Evolutionary conservation across 2,797 vertebrate genomes (phyloP).

Genomic region (Sebastes melanostomus): DNA sequence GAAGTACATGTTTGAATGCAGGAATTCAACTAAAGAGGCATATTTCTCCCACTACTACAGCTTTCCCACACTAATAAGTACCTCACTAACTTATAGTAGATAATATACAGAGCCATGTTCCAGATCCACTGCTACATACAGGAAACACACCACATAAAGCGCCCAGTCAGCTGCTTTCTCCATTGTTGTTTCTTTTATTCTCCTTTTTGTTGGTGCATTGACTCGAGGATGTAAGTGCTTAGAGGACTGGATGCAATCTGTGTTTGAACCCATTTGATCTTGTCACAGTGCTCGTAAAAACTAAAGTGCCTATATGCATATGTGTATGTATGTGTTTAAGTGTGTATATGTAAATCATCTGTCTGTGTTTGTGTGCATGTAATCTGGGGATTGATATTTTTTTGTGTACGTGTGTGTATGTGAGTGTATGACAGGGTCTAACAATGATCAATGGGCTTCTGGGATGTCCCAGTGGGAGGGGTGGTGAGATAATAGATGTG

Average conservation of each 20-base stretch:
- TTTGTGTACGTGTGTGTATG: conserved; percentile 41
- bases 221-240: conserved; percentile 67
- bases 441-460: conserved; percentile 81
- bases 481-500: conserved; percentile 83
- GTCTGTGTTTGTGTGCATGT: conserved; percentile 68
- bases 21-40: neutral
- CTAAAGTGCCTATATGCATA: conserved; percentile 80
- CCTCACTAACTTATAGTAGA: neutral
- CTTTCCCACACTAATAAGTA: conserved; percentile 3
- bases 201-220: conserved; percentile 34
- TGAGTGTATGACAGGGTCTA: conserved; percentile 69
- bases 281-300: conserved; percentile 77
- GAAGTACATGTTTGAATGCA: neutral
- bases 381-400: conserved; percentile 72
- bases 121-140: conserved; percentile 6
- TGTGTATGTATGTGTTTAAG: conserved; percentile 74
- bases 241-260: conserved; percentile 74
- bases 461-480: conserved; percentile 78
- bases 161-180: conserved; percentile 21
- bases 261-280: conserved; percentile 76
- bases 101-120: neutral
- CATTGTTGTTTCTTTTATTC: conserved; percentile 56
- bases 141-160: neutral
- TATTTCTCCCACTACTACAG: neutral
- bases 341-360: conserved; percentile 81